Base-by-base conservation (phyloP, 2,888 invertebrate species). In the Rhyacophila evoluta region DNA sequence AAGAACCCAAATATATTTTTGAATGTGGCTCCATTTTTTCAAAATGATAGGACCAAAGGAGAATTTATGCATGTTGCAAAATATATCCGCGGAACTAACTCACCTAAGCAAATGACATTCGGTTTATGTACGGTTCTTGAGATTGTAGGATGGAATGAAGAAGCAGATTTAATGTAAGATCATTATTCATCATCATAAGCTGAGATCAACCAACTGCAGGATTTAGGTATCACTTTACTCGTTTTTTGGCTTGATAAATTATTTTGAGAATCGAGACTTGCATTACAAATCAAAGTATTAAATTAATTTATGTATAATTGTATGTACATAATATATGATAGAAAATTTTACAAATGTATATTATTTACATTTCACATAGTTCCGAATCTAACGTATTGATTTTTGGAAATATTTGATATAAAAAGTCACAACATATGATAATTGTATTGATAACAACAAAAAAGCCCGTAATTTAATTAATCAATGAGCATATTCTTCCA, bases 61-160 rank as follows among this genome's bases (percentile, higher is more conserved):
- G 87, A 88, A 82, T 92, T 89, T 85, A 84, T 86, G 11, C 89
- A 90, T 80, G 87, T 86, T 0, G 86, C 86, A 0, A 87, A 88
- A 80, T 82, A 83, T 5, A 85, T 86, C 10, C 81, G 25, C 0
- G 25, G 55, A 1, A 19, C 15, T 15, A 19, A 55, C 10, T 19
- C 55, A 8, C 55, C 55, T 8, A 19, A 25, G 19, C 19, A 10
- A 12, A 84, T 92, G 39, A 92, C 92, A 79, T 86, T 87, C 37
- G 92, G 93, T 0, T 90, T 91, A 82, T 91, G 91, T 69, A 92
- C 92, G 0, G 93, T 94, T 0, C 88, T 88, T 0, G 86, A 86
- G 15, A 88, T 94, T 80, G 87, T 91, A 55, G 93, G 92, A 1
- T 94, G 93, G 89, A 91, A 94, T 83, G 88, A 92, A 83, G 85